Base-by-base conservation (phyloP, 1,140 invertebrate genomes). In the Musca domestica region DNA sequence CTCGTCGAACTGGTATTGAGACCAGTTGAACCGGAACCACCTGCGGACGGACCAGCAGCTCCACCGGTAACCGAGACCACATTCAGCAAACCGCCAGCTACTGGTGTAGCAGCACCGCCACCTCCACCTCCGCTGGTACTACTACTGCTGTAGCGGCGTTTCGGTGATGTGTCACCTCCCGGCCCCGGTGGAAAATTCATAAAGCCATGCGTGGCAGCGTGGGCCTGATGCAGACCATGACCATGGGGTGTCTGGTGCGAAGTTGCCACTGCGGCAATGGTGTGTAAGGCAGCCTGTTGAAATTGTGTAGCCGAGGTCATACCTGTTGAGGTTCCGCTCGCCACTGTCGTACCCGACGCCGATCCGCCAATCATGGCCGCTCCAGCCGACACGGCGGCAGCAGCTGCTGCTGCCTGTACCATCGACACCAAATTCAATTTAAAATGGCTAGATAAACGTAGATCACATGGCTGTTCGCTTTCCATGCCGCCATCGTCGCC, bases 401-500 rank as follows among this genome's bases (percentile, higher is more conserved):
- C 64, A 9, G 30, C 66, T 9, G 54, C 34, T 15, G 66, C 49
- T 12, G 68, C 49, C 68, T 67, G 58, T 52, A 64, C 68, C 46
- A 68, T 69, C 4, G 68, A 67, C 0, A 69, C 67, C 7, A 71
- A 25, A 65, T 73, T 67, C 48, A 69, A 34, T 17, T 67, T 70
- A 34, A 67, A 70, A 34, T 56, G 22, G 12, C 61, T 68, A 34
- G 19, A 17, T 41, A 73, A 67, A 41, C 80, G 72, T 56, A 82
- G 69, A 71, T 82, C 80, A 61, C 73, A 81, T 15, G 80, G 80
- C 52, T 78, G 73, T 5, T 74, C 71, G 49, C 70, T 51, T 34
- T 48, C 67, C 17, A 73, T 64, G 4, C 70, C 66, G 19, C 68
- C 64, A 9, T 71, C 54, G 15, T 73, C 71, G 3, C 67, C 67